phyloP scores from a whole-genome alignment of 2,113 vertebrate species.

The human (Homo sapiens) region DNA sequence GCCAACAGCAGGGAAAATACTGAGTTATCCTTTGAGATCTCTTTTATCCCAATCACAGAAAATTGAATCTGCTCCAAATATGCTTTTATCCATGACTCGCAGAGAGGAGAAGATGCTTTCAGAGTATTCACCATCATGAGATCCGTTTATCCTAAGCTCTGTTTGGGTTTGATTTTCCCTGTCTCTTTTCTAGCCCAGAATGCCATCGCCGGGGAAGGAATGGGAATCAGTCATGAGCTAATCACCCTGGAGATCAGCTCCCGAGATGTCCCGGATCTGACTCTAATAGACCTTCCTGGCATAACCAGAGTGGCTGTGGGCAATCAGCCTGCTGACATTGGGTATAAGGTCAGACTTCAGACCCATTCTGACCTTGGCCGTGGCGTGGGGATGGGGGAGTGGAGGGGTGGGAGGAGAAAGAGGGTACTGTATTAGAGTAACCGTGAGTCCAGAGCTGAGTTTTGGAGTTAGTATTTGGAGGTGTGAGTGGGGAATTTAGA shows the following conservation, averaged over 20 bases:
- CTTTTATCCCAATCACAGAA: neutral
- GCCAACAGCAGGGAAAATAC: neutral
- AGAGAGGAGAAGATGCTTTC: neutral
- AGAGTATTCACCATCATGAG: neutral
- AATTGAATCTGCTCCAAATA: neutral
- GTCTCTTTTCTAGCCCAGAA: constrained; percentile 86
- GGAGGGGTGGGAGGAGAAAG: too few relatives aligned
- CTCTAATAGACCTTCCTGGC: constrained; percentile 95
- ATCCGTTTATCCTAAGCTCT: neutral
- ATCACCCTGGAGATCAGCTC: constrained; percentile 91
- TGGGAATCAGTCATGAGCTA: constrained; percentile 87
- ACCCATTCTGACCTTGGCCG: neutral
- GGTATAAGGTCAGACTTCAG: constrained; percentile 83
- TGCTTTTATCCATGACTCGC: neutral
- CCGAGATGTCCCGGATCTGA: constrained; percentile 90
- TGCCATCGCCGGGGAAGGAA: constrained; percentile 82
- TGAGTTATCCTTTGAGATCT: neutral
- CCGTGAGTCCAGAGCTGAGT: too few relatives aligned
- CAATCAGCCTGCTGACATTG: constrained; percentile 90
- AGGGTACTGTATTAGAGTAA: fast-evolving
- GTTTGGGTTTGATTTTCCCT: neutral
- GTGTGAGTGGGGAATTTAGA: neutral
- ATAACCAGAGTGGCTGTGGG: constrained; percentile 92
- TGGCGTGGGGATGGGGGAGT: neutral
- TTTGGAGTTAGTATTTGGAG: neutral